phyloP scores from a whole-genome alignment of 2,888 invertebrate genomes.

The Aspidiotus rigidus region DNA sequence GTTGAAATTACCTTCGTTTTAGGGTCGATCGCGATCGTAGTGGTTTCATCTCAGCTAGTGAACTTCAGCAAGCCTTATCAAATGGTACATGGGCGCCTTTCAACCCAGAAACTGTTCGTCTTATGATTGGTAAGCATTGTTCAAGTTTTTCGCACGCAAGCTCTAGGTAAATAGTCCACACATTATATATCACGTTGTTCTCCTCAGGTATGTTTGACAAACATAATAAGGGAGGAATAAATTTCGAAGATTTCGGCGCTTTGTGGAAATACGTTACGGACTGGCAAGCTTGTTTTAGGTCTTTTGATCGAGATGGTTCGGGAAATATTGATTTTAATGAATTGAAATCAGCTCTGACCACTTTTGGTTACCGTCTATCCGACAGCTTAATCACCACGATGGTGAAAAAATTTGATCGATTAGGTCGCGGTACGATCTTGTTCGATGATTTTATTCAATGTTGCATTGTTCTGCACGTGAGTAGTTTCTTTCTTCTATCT shows the following conservation, averaged over 20 bases:
- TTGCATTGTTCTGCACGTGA: slow-evolving; percentile 84
- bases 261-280: slow-evolving; percentile 98
- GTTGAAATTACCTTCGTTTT: slow-evolving; percentile 12
- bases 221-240: slow-evolving; percentile 77
- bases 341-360: slow-evolving; percentile 77
- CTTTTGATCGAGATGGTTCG: slow-evolving; percentile 85
- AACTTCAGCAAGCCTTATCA: slow-evolving; percentile 81
- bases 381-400: slow-evolving; percentile 71
- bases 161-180: no score
- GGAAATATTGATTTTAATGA: slow-evolving; percentile 79
- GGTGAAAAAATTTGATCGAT: slow-evolving; percentile 86
- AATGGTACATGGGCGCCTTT: slow-evolving; percentile 98
- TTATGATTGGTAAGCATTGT: slow-evolving; percentile 74
- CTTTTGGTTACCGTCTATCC: slow-evolving; percentile 82
- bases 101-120: slow-evolving; percentile 91
- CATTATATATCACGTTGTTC: slow-evolving; percentile 5
- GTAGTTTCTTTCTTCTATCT: slow-evolving; percentile 43
- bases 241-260: slow-evolving; percentile 89
- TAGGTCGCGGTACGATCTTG: slow-evolving; percentile 75
- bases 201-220: slow-evolving; percentile 68
- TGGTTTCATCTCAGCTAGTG: slow-evolving; percentile 78
- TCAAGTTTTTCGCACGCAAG: background rate
- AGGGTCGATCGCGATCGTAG: slow-evolving; percentile 71
- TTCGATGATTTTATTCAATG: slow-evolving; percentile 99
- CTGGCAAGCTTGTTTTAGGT: slow-evolving; percentile 92